Conservation (phyloP, 2,797 vertebrate species). For the Astyanax mexicanus region DNA sequence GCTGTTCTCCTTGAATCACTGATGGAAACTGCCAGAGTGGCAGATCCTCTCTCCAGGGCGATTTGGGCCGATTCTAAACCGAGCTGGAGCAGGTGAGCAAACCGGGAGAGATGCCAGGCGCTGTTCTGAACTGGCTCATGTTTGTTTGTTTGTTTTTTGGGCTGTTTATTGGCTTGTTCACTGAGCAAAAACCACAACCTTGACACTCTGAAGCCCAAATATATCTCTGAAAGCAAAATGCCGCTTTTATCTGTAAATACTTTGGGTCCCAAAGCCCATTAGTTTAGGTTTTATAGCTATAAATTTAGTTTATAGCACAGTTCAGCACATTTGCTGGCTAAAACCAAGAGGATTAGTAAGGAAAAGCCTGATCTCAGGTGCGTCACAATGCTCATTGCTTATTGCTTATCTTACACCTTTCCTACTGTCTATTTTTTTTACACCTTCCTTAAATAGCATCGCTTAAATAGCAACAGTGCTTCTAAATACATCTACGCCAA, state of each 20-base stretch:
- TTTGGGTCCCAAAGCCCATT: background rate
- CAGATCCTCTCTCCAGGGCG: constrained; percentile 23
- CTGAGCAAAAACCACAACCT: background rate
- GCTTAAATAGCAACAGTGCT: too few relatives aligned
- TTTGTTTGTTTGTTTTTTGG: constrained; percentile 7
- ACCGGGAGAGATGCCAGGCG: constrained; percentile 1
- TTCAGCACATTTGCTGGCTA: too few relatives aligned
- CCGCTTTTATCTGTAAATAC: background rate
- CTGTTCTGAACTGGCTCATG: background rate
- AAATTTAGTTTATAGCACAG: too few relatives aligned
- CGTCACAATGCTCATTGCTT: too few relatives aligned
- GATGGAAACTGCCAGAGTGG: constrained; percentile 17
- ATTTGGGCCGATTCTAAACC: background rate
- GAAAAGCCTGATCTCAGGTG: too few relatives aligned
- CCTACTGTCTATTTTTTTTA: too few relatives aligned
- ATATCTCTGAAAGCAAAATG: background rate
- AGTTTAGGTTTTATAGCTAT: background rate
- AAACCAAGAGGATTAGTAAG: too few relatives aligned
- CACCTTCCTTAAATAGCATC: too few relatives aligned
- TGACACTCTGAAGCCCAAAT: background rate
- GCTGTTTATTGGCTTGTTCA: background rate
- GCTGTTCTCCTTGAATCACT: constrained; percentile 8
- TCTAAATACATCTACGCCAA: too few relatives aligned
- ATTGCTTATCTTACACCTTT: too few relatives aligned
- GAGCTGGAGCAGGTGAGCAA: constrained; percentile 5